Conservation (phyloP, 2,888 invertebrate genomes). For the Gibbula magus region DNA sequence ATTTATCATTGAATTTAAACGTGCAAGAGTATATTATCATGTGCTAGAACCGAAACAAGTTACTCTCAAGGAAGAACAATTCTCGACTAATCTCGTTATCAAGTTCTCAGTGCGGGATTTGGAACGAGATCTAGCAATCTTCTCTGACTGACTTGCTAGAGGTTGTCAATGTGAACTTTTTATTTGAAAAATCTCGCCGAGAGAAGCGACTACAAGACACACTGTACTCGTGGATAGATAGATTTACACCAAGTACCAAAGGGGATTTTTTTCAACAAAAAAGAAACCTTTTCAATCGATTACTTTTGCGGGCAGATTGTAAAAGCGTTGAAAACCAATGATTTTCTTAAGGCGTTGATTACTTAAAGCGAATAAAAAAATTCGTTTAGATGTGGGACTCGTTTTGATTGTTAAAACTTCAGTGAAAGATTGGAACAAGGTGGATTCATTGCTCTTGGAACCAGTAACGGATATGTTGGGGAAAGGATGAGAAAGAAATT, state of each 20-base stretch:
- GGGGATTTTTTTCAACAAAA: not conserved
- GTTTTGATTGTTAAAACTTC: too few species aligned
- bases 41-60: not conserved
- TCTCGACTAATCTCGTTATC: not conserved
- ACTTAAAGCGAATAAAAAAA: not conserved
- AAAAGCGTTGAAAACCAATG: not conserved
- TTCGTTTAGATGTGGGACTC: not conserved
- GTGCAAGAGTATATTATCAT: not conserved
- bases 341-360: not conserved
- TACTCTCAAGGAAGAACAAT: not conserved
- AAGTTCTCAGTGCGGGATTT: not conserved
- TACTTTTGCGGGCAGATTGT: slow-evolving; percentile 10
- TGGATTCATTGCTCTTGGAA: too few species aligned
- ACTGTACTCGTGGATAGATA: not conserved
- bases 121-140: not conserved
- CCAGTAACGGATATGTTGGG: too few species aligned
- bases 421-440: too few species aligned
- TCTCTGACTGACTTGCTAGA: not conserved
- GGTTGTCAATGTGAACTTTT: too few species aligned
- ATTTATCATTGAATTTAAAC: not conserved
- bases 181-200: not conserved
- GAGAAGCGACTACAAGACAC: not conserved
- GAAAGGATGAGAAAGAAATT: too few species aligned
- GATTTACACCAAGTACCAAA: not conserved
- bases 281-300: not conserved